Evolutionary conservation across 1,140 invertebrate species (phyloP), one percentile per base, ranked within the genome.

Genomic region (Drosophila albomicans): DNA sequence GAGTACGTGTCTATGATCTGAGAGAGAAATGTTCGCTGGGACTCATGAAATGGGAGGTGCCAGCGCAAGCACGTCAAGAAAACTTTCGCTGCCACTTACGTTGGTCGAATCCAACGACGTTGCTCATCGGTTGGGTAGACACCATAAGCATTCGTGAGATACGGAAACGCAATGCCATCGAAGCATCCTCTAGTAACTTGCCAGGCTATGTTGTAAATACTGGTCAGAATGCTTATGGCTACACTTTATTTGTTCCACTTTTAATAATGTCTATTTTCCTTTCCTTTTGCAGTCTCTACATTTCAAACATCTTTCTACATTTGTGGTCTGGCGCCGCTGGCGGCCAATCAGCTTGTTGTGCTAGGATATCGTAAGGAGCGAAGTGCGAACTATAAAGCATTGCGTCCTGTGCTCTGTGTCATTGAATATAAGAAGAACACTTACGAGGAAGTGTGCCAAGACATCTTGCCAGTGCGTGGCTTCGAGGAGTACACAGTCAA

Each of bases 121-220:
- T 99, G 30, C 94, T 99, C 72, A 97, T 99, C 78, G 98, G 98
- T 3, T 99, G 98, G 98, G 97, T 97, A 1, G 97, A 99, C 91
- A 97, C 96, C 15, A 96, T 99, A 8, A 94, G 98, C 82, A 96
- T 99, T 82, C 98, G 97, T 93, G 94, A 96, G 25, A 96, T 98
- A 75, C 94, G 96, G 65, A 96, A 96, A 93, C 93, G 96, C 78
- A 96, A 94, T 77, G 93, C 93, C 75, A 93, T 95, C 20, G 96
- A 96, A 91, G 93, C 96, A 62, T 94, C 95, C 28, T 95, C 95
- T 49, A 92, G 95, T 77, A 95, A 96, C 76, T 93, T 95, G 15
- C 95, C 96, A 0, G 95, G 96, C 81, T 97, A 95, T 92, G 93
- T 96, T 70, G 96, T 97, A 2, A 96, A 97, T 94, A 95, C 95